Evolutionary conservation across 2,888 invertebrate genomes (phyloP).

Genomic region (Drosophila parthenogenetica): DNA sequence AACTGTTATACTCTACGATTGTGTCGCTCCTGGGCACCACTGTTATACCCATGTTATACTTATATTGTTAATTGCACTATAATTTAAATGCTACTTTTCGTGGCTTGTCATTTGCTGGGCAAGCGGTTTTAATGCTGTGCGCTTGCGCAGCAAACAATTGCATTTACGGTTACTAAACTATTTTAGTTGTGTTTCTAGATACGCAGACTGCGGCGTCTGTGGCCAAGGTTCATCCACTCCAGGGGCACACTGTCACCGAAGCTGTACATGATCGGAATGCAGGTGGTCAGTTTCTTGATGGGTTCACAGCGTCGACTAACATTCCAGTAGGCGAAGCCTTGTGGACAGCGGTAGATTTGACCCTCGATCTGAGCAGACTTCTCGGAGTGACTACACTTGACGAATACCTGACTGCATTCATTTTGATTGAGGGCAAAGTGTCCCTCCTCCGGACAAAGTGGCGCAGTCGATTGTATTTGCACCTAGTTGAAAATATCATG

Average conservation of each 20-base stretch:
- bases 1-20: no score
- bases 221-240: conserved; percentile 84
- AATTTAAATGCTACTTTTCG: conserved; percentile 61
- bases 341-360: conserved; percentile 91
- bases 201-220: conserved; percentile 81
- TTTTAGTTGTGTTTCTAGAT: conserved; percentile 56
- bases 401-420: conserved; percentile 90
- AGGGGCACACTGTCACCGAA: conserved; percentile 80
- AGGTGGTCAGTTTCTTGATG: conserved; percentile 87
- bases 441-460: conserved; percentile 89
- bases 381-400: conserved; percentile 88
- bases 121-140: conserved; percentile 39
- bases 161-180: conserved; percentile 51
- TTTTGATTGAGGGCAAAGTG: conserved; percentile 89
- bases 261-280: conserved; percentile 82
- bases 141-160: conserved; percentile 76
- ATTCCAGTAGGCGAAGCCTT: conserved; percentile 91
- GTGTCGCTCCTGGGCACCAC: no score
- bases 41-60: conserved; percentile 34
- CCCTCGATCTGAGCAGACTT: conserved; percentile 87
- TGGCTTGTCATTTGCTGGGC: conserved; percentile 74
- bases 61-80: conserved; percentile 59
- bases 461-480: conserved; percentile 86
- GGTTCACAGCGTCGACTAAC: conserved; percentile 92
- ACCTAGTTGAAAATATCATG: conserved; percentile 86